Percentiles rank a stretch among this genome's conserved stretches.
These are phyloP conservation scores for Typhlichthys subterraneus DNA, from an alignment of 2,797 vertebrate genomes.

Conservation along the genomic window DNA sequence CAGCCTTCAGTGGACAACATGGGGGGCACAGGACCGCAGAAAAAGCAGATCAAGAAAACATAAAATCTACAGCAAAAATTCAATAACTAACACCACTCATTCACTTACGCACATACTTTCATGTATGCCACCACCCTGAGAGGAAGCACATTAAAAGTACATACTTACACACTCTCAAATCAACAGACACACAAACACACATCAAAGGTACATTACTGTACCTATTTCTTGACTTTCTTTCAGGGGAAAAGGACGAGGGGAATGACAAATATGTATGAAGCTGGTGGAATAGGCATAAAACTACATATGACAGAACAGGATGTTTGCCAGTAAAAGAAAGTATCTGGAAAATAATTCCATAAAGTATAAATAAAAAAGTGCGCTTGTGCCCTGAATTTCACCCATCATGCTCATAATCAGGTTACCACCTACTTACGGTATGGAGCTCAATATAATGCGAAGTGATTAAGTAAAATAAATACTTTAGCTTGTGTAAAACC, in stretches of 20 bases:
- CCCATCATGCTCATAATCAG: slow-evolving; percentile 64
- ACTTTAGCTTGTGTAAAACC: slow-evolving; percentile 67
- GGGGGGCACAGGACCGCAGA: slow-evolving; percentile 43
- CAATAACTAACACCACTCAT: slow-evolving; percentile 47
- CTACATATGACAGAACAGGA: slow-evolving; percentile 25
- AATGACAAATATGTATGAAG: slow-evolving; percentile 2
- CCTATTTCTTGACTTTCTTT: too few relatives aligned
- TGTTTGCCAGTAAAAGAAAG: slow-evolving; percentile 41
- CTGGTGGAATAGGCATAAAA: slow-evolving; percentile 25
- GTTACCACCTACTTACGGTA: slow-evolving; percentile 59
- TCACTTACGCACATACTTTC: slow-evolving; percentile 9
- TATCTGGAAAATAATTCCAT: slow-evolving; percentile 54
- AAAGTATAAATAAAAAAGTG: slow-evolving; percentile 46
- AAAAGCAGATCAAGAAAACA: slow-evolving; percentile 28
- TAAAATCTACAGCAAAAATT: slow-evolving; percentile 2
- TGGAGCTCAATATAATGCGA: slow-evolving; percentile 57
- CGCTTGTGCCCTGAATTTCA: slow-evolving; percentile 72
- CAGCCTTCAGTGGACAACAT: slow-evolving; percentile 61
- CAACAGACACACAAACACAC: not conserved
- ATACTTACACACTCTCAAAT: slow-evolving; percentile 16
- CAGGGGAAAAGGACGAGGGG: not conserved
- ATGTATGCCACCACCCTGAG: slow-evolving; percentile 8
- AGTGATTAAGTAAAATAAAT: slow-evolving; percentile 76
- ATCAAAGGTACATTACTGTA: not conserved
- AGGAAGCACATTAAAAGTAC: slow-evolving; percentile 4